Evolutionary conservation across 2,113 vertebrate genomes (phyloP).

Genomic region (Gobio gobio): DNA sequence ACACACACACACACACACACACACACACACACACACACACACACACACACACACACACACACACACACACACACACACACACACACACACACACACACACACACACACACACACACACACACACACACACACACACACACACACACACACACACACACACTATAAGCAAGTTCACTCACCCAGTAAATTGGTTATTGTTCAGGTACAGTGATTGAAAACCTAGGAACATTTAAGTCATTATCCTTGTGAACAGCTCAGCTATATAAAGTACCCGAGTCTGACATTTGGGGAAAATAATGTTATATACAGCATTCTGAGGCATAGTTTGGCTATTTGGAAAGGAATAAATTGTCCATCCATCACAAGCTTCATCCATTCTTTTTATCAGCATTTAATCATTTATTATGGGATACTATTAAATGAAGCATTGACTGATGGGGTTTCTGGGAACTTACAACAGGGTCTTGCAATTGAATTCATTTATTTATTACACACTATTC

Average conservation of each 20-base stretch:
- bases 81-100: not conserved
- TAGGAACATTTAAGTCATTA: not conserved
- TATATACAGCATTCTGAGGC: not conserved
- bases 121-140: not conserved
- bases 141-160: not conserved
- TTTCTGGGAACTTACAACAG: not conserved
- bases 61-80: not conserved
- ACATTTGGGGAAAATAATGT: not conserved
- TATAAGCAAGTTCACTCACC: not conserved
- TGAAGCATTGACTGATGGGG: not conserved
- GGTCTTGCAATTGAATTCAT: no score
- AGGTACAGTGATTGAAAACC: conserved; percentile 5
- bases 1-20: not conserved
- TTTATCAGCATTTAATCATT: not conserved
- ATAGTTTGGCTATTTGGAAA: not conserved
- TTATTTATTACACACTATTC: no score
- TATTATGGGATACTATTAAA: not conserved
- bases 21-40: not conserved
- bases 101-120: not conserved
- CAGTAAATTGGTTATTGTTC: conserved; percentile 15
- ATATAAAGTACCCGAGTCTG: not conserved
- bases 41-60: not conserved
- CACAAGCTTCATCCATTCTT: not conserved
- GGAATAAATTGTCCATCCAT: not conserved
- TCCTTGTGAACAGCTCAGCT: not conserved